phyloP scores from a whole-genome alignment of 2,113 vertebrate genomes.

The Myrmecophaga tridactyla region DNA sequence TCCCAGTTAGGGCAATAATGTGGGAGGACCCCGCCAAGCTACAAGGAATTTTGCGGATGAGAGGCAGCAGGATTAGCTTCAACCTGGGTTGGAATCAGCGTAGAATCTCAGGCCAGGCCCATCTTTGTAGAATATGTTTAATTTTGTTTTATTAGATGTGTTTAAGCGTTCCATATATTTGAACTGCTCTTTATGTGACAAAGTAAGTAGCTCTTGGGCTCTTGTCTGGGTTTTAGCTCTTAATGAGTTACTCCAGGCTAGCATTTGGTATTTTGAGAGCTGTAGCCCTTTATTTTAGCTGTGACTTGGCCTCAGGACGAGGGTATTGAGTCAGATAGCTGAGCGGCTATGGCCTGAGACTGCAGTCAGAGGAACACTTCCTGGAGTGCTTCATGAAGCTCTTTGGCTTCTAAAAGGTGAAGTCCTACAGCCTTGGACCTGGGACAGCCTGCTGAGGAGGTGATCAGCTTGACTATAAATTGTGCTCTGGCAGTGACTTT shows the following conservation, averaged over 20 bases:
- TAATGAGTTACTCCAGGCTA: slow-evolving; percentile 1
- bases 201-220: slow-evolving; percentile 17
- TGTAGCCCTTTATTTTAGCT: neutral
- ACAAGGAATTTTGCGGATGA: neutral
- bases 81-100: neutral
- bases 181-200: neutral
- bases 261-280: slow-evolving; percentile 17
- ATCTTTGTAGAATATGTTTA: slow-evolving; percentile 5
- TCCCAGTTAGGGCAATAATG: neutral
- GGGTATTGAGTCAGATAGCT: slow-evolving; percentile 27
- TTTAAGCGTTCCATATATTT: slow-evolving; percentile 34
- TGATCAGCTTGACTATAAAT: neutral
- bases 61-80: neutral
- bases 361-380: neutral
- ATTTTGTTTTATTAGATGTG: slow-evolving; percentile 35
- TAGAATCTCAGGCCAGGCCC: slow-evolving; percentile 15
- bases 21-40: slow-evolving; percentile 4
- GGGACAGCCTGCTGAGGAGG: neutral
- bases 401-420: neutral
- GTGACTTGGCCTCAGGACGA: neutral
- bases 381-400: neutral
- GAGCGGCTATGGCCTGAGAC: neutral
- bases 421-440: neutral
- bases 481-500: slow-evolving; percentile 1
- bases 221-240: slow-evolving; percentile 24